Percentiles rank a stretch among this genome's conserved stretches.
Evolutionary conservation across 2,113 vertebrate genomes (phyloP).

Genomic region (Murina feae): DNA sequence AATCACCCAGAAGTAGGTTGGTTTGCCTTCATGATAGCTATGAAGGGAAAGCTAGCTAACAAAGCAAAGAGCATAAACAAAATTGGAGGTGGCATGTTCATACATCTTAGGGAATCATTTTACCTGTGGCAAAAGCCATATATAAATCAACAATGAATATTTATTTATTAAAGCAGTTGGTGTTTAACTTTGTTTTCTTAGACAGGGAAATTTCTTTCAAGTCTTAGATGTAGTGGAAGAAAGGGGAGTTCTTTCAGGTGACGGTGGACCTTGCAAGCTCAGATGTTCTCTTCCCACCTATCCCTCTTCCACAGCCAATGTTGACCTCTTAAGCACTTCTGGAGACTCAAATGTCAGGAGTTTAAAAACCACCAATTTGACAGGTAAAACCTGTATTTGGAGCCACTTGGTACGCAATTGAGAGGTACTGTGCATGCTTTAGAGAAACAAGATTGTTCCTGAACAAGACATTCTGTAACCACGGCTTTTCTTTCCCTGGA

Average conservation of each 20-base stretch:
- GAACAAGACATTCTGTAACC: background rate
- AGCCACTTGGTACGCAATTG: background rate
- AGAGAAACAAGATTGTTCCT: background rate
- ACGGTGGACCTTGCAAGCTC: background rate
- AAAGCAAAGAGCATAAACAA: background rate
- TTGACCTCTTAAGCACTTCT: background rate
- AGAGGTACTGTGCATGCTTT: background rate
- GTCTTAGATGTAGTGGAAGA: background rate
- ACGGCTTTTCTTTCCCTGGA: background rate
- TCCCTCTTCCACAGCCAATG: background rate
- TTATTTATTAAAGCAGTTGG: background rate
- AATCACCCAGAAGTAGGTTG: background rate
- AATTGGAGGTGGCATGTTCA: background rate
- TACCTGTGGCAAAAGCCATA: background rate
- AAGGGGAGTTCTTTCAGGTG: background rate
- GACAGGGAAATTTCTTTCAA: background rate
- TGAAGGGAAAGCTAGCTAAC: background rate
- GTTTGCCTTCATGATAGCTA: background rate
- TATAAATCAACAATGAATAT: background rate
- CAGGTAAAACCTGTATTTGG: background rate
- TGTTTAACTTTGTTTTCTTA: background rate
- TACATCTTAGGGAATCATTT: background rate
- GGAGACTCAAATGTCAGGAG: background rate
- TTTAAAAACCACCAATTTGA: background rate
- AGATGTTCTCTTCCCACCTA: background rate